Evolutionary conservation across 2,113 vertebrate species (phyloP), one percentile per base, ranked within the genome.

Genomic region (Camelus dromedarius): DNA sequence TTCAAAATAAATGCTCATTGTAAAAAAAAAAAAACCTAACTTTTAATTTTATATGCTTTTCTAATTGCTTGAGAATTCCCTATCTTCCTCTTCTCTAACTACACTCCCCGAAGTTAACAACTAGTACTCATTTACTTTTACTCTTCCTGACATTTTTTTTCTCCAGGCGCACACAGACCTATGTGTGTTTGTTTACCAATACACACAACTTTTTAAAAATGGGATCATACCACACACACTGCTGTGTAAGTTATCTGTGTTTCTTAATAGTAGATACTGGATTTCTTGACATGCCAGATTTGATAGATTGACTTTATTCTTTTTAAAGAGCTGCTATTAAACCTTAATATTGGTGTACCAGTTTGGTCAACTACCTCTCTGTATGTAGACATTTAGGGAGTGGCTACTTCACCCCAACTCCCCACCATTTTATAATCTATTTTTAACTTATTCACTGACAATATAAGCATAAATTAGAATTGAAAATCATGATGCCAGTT

Each of bases 1-100:
- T 84, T 79, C 46, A 86, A 91, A 95, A 85, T 20, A 76, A 95
- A 85, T n/a, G 69, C 24, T 60, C 28, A 52, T 24, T 81, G 20
- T 22, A 62, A 32, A 62, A 73, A 79, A 70, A 70, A 35, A 42
- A 42, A 42, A 42, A 42, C 38, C 38, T 42, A 69, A 24, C 28
- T 48, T 83, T 64, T 46, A 35, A 69, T 67, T 83, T 95, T 30
- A 58, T 58, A 24, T 42, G 18, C 26, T 69, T 64, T 46, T n/a
- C 26, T 75, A 38, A 38, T 9, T 76, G 32, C 56, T 72, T 76
- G 38, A 95, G 58, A 81, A 89, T 75, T 28, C 26, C 18, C 48
- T 72, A 0, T 18, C 12, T 90, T 56, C 11, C 22, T 80, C 11
- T 64, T 82, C 30, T 69, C 58, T 94, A 72, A 64, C 73, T 89